Evolutionary conservation across 2,797 vertebrate genomes (phyloP).

Genomic region (Hipposideros larvatus): DNA sequence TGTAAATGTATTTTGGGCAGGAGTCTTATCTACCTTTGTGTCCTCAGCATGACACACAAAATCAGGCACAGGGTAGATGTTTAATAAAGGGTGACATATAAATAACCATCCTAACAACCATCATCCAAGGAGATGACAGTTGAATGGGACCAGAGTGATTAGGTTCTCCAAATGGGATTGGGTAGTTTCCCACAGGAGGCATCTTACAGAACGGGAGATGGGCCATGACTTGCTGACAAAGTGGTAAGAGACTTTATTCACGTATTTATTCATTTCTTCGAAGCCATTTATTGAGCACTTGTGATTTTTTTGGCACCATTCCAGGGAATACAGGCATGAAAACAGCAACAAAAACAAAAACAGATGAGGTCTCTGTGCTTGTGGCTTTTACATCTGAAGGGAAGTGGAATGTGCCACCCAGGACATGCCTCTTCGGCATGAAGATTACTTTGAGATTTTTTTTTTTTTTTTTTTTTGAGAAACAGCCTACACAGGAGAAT

Average conservation of each 20-base stretch:
- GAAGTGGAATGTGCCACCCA: neutral
- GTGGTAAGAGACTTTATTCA: conserved; percentile 6
- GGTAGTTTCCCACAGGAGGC: neutral
- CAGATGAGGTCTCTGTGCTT: neutral
- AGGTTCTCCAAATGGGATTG: neutral
- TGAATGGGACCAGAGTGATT: neutral
- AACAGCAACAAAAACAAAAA: neutral
- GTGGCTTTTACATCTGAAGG: neutral
- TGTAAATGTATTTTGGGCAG: neutral
- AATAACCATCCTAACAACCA: neutral
- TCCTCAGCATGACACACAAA: neutral
- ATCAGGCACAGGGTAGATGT: neutral
- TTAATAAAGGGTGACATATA: neutral
- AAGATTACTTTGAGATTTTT: neutral
- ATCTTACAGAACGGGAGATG: neutral
- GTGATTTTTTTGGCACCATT: neutral
- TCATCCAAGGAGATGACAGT: neutral
- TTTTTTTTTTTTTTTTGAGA: neutral
- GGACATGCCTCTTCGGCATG: neutral
- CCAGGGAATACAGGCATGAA: neutral
- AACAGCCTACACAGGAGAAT: neutral
- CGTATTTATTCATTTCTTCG: neutral
- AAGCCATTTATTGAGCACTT: neutral
- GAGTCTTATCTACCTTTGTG: neutral
- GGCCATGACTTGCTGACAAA: neutral